These are phyloP conservation scores for Drosophila arizonae DNA, from an alignment of 1,140 invertebrate genomes.

Conservation along the genomic window DNA sequence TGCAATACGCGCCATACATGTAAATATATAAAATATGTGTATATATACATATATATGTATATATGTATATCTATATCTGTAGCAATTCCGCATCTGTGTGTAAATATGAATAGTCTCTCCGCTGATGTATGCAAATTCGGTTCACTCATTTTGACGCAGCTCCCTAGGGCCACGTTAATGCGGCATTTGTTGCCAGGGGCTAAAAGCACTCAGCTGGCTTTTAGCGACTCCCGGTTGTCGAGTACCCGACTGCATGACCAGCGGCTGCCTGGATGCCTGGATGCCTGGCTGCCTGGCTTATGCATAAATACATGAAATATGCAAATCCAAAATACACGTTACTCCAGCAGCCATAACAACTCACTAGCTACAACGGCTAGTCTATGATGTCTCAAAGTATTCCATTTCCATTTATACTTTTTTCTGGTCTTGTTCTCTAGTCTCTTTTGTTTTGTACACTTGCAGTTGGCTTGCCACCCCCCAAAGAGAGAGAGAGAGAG, in stretches of 20 bases:
- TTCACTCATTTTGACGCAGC: slow-evolving; percentile 60
- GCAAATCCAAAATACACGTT: slow-evolving; percentile 47
- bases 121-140: slow-evolving; percentile 49
- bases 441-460: slow-evolving; percentile 20
- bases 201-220: slow-evolving; percentile 61
- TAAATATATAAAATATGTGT: background rate
- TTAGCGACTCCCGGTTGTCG: slow-evolving; percentile 52
- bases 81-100: background rate
- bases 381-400: slow-evolving; percentile 18
- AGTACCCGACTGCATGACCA: slow-evolving; percentile 7
- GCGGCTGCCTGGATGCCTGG: background rate
- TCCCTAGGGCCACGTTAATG: slow-evolving; percentile 62
- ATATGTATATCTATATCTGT: too few species aligned
- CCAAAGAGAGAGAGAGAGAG: too few species aligned
- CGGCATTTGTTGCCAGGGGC: slow-evolving; percentile 49
- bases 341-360: slow-evolving; percentile 8
- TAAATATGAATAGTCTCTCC: slow-evolving; percentile 34
- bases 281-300: slow-evolving; percentile 4
- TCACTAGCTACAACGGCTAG: slow-evolving; percentile 9
- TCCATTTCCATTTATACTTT: background rate
- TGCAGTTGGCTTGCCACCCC: slow-evolving; percentile 13
- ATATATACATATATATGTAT: too few species aligned
- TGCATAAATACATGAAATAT: slow-evolving; percentile 66
- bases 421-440: background rate
- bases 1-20: slow-evolving; percentile 36